Base-by-base conservation (phyloP, 2,113 vertebrate species). In the Raja brachyura region DNA sequence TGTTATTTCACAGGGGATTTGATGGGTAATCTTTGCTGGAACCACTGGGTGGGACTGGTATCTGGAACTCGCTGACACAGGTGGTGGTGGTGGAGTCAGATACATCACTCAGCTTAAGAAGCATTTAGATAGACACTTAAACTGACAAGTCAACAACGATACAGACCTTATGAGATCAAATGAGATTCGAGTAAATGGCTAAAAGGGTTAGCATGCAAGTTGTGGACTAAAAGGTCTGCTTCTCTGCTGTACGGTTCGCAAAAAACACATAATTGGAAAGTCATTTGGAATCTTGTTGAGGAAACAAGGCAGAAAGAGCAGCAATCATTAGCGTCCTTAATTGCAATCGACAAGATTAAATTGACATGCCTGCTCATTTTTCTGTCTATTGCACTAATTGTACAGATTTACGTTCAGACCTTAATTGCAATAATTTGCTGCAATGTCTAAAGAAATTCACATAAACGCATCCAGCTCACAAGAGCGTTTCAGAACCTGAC, bases 311-410 rank as follows among this genome's bases (percentile, higher is more conserved):
- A 78, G 13, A 78, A 39, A 78, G 76, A 18, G 31, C 31, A 39
- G 10, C 31, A 16, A 78, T 31, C 33, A n/a, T 77, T n/a, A 39
- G 14, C 31, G 39, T 14, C 33, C 31, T 39, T 78, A 78, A 78
- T 78, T 39, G 39, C 76, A 18, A 78, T 39, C 13, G 31, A 78
- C 31, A 78, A 78, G 31, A 78, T 33, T 14, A 78, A 78, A 78
- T 78, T 33, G 33, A 77, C 31, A 33, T 78, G 33, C 76, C 76
- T 78, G 31, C 31, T 78, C 76, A 78, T 39, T 78, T 78, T 78
- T 78, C 76, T 78, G 76, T 78, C 76, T 86, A 28, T 61, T 86
- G 48, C 81, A 85, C 81, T 59, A 56, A 85, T 85, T 85, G 48
- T 20, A 14, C 31, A 86, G 81, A 86, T 86, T 59, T 86, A 86